Evolutionary conservation across 2,113 vertebrate genomes (phyloP), one percentile per base, ranked within the genome.

Genomic region (Apaloderma vittatum): DNA sequence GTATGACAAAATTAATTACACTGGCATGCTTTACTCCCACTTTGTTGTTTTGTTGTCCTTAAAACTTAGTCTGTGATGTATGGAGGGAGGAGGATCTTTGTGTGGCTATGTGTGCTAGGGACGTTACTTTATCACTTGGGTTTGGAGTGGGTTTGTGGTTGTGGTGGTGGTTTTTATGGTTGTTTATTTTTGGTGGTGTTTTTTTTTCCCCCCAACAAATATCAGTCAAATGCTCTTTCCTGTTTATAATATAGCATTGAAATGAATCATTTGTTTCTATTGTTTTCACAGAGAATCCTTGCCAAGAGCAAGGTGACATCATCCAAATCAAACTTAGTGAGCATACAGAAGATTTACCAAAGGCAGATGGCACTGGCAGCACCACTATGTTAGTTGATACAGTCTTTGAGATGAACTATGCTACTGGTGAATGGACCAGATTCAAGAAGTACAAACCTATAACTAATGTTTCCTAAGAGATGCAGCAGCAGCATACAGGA

Each of bases 391-490:
- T 99, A 97, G 99, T 99, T 90, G 99, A 99, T 97, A 99, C 99
- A 0, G 99, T 99, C 94, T 99, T 99, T 81, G 99, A 99, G 98
- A 99, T 99, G 99, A 99, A 99, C 99, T 99, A 99, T 87, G 99
- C 99, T 79, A 99, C 99, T 16, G 99, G 99, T 95, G 99, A 99
- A 98, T 99, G 99, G 99, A 99, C 99, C 51, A 99, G 99, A 90
- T 99, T 99, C 98, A 99, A 99, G 98, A 99, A 99, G 98, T 99
- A 99, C 98, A 99, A 99, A 97, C 99, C 99, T 93, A 99, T 99
- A 97, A 99, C 99, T 96, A 99, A 99, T 12, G 98, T 98, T 85
- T 99, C 99, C 68, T 99, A 99, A 99, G 97, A 74, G 72, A 89
- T 82, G 81, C 88, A 62, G 55, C 67, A 48, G 52, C 61, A 85